Base-by-base conservation (phyloP, 2,113 vertebrate species). In the Gymnocephalus cernua region DNA sequence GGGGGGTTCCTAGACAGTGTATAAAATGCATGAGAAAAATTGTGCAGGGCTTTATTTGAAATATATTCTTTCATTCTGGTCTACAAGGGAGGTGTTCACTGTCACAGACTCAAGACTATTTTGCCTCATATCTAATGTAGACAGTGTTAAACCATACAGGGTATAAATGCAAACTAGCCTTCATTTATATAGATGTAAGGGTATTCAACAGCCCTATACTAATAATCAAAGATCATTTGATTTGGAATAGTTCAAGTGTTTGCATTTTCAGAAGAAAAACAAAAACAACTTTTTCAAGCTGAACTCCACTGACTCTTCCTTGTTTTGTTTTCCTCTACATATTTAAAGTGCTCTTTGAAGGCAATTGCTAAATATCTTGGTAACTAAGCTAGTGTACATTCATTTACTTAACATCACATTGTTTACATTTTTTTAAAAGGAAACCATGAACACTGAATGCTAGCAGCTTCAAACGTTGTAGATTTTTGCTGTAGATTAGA, bases 21-120 rank as follows among this genome's bases (percentile, higher is more conserved):
- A 59, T 53, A 77, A 74, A 77, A 81, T 68, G 64, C 38, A 87
- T 64, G 58, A 73, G 57, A 74, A 77, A 61, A 61, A 83, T 13
- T 70, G 54, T 50, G 82, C 53, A 63, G 68, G 47, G 64, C 79
- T 90, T 78, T 71, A 79, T 78, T 74, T 83, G 51, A 83, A 79
- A 83, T 70, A 80, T 83, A 48, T 69, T 85, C 65, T 76, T 78
- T 80, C 32, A 77, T 50, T 87, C 57, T 79, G 61, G 27, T 69
- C 61, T 58, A 19, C 18, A 23, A 67, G 54, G 29, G 61, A 63
- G 19, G 54, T 32, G 66, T 61, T 90, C 58, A 80, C 63, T 70
- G 71, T 56, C 70, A 79, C 9, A 56, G 23, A 21, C 25, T 59
- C 10, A 21, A 48, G 41, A 54, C 38, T 41, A 41, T 41, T 83